Evolutionary conservation across 2,888 invertebrate genomes (phyloP), one percentile per base, ranked within the genome.

Genomic region (Watsonalla cultraria): DNA sequence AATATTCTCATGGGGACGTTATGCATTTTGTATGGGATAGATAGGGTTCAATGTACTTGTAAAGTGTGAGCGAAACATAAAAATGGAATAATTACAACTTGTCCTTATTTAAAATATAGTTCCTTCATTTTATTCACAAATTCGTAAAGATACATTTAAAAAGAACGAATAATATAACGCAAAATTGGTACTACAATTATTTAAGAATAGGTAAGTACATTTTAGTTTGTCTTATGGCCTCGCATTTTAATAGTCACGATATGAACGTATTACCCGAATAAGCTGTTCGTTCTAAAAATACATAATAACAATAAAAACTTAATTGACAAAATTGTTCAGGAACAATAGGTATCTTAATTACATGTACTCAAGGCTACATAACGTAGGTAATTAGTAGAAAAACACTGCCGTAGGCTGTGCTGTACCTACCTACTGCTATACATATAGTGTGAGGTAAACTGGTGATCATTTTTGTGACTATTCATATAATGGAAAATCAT

Each of bases 301-400:
- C 57, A 53, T 59, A 54, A 57, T 54, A 51, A 55, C 39, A 33
- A 54, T 49, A 57, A 57, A 52, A 48, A 47, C 54, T 50, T 70
- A 69, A 73, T 71, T 69, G 65, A 58, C 66, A 66, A 67, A 62
- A 66, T 62, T 58, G 60, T 61, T 59, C 51, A 62, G 51, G 64
- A 68, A 39, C 49, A 65, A 62, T 60, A 52, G 45, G 53, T 54
- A 50, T 50, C 53, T 54, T 58, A 54, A 65, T 64, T 62, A 47
- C 47, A 34, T 15, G 34, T 0, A 35, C 49, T 14, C 39, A 49
- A 49, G 49, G 49, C 39, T 49, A 49, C 2, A 15, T 13, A 24
- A 24, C 24, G 24, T 48, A 49, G 37, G 37, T 49, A 48, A 49
- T 15, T 37, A 37, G 6, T n/a, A 33, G 11, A 47, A 2, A 49